These are phyloP conservation scores for Xiphophorus maculatus DNA, from an alignment of 2,113 vertebrate species.

Conservation along the genomic window DNA sequence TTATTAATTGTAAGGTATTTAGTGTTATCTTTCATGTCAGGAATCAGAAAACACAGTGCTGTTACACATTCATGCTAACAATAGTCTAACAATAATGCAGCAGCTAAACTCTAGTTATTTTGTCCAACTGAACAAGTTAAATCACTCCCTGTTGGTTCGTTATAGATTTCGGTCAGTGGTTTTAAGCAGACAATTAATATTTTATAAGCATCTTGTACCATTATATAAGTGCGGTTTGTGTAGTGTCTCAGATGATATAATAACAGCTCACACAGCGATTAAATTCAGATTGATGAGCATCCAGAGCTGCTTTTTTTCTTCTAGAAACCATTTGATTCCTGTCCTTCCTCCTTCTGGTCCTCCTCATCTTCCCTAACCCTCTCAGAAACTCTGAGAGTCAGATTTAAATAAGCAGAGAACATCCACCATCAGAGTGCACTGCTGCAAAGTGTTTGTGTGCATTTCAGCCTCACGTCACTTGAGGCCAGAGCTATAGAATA, in stretches of 20 bases:
- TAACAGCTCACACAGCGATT: slow-evolving; percentile 37
- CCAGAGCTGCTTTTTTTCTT: slow-evolving; percentile 59
- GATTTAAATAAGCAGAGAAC: slow-evolving; percentile 60
- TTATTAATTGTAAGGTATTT: slow-evolving; percentile 56
- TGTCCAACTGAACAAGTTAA: background rate
- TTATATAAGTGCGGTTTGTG: background rate
- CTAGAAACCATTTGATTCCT: slow-evolving; percentile 44
- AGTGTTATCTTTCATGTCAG: slow-evolving; percentile 18
- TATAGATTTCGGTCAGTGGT: slow-evolving; percentile 17
- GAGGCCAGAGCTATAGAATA: slow-evolving; percentile 30
- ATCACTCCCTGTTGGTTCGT: background rate
- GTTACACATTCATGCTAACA: background rate
- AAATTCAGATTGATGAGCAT: slow-evolving; percentile 59
- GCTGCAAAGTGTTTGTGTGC: slow-evolving; percentile 17
- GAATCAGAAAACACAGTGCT: slow-evolving; percentile 11
- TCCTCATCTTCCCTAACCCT: slow-evolving; percentile 48
- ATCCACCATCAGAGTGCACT: background rate
- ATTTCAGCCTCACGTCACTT: slow-evolving; percentile 10
- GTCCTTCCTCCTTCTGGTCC: slow-evolving; percentile 36
- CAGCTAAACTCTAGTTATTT: background rate
- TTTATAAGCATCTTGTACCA: too few species aligned
- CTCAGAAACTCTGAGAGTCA: slow-evolving; percentile 44
- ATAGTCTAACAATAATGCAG: background rate
- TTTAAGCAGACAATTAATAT: background rate
- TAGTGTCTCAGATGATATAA: slow-evolving; percentile 28